A percentile compares a stretch with the other conserved stretches of the same genome.
phyloP scores from a whole-genome alignment of 2,888 invertebrate genomes.

The Leptopilina myrica region DNA sequence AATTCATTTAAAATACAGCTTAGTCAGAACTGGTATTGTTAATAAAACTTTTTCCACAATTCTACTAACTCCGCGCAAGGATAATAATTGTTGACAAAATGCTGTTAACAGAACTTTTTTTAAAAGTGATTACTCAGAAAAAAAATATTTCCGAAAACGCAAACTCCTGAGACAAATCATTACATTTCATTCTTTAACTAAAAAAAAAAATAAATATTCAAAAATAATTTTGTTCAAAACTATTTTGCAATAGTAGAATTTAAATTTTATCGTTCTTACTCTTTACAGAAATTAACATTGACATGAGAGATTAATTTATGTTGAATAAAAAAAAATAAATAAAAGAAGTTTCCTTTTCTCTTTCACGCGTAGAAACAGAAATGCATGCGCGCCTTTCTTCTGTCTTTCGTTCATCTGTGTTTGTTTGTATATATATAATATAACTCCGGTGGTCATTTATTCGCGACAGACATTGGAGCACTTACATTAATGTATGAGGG shows the following conservation, averaged over 20 bases:
- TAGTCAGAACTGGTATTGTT: neutral
- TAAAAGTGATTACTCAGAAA: neutral
- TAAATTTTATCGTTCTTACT: neutral
- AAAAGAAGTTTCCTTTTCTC: constrained; percentile 39
- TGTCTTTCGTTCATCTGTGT: constrained; percentile 47
- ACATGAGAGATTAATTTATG: constrained; percentile 1
- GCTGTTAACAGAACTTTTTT: neutral
- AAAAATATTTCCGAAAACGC: too few species aligned
- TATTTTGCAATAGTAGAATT: neutral
- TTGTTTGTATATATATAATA: constrained; percentile 7
- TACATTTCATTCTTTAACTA: too few species aligned
- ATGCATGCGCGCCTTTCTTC: constrained; percentile 49
- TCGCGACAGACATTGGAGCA: constrained; percentile 57
- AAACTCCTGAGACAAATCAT: too few species aligned
- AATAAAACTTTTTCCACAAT: neutral
- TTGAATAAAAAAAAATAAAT: neutral
- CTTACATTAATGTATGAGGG: constrained; percentile 76
- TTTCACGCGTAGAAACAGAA: constrained; percentile 46
- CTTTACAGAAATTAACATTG: neutral
- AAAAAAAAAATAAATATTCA: too few species aligned
- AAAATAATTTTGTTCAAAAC: too few species aligned
- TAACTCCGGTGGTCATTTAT: constrained; percentile 41
- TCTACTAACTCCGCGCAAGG: too few species aligned
- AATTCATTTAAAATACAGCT: neutral
- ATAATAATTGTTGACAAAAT: too few species aligned